Base-by-base conservation (phyloP, 2,113 vertebrate species). In the Mionectes macconnelli region DNA sequence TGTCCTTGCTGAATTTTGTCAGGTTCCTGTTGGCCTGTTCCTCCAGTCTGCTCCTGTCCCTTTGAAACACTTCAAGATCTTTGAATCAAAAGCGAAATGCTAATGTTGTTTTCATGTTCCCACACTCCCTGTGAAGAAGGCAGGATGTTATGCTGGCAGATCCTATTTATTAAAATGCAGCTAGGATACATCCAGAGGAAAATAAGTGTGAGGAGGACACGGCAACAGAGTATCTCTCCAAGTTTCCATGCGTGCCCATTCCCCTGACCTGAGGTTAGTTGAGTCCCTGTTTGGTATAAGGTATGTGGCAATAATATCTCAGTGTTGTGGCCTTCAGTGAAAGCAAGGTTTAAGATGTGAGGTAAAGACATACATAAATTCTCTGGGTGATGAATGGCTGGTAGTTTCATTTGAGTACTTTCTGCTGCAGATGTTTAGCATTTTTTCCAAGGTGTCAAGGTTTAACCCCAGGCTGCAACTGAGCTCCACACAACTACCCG, bases 291-390 rank as follows among this genome's bases (percentile, higher is more conserved):
- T 82, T 91, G 33, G 12, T 42, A 7, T 62, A 89, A 73, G 24
- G 49, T 84, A 50, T 24, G 39, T 25, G 50, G 82, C 82, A 94
- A 59, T 87, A 84, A 91, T 28, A 83, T 63, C 59, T 85, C 72
- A 47, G 40, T 40, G 18, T 77, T 82, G 68, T 84, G 86, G 72
- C 74, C 93, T 93, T 86, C 91, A 91, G 75, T 79, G 45, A 75
- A 84, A 14, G 53, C 42, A 67, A 92, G 59, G 42, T 95, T 97
- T 94, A 63, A 78, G 67, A 72, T 74, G 60, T 77, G 50, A 67
- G 8, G 31, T 39, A 74, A 72, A 60, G 64, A 49, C 28, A 35
- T 25, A 35, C 67, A 60, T 80, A 89, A 66, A 72, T 80, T 50
- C 82, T 84, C 63, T 6, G 17, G 39, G 80, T 94, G 86, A 90